Evolutionary conservation across 2,113 vertebrate genomes (phyloP).

Genomic region (Taxidea taxus): DNA sequence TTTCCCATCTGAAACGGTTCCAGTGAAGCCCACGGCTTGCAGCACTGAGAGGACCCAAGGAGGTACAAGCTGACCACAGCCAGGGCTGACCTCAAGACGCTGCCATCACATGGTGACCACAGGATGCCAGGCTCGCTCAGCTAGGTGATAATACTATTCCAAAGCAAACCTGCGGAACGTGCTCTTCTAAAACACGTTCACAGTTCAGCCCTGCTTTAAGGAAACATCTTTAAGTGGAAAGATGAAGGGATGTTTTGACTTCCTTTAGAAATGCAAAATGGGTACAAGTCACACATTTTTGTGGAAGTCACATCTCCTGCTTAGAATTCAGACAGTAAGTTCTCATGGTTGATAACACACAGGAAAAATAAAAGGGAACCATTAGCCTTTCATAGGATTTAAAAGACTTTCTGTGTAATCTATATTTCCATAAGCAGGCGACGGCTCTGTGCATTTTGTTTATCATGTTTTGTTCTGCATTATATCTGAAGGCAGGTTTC

Average conservation of each 20-base stretch:
- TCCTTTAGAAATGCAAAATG: not conserved
- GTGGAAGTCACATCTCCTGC: not conserved
- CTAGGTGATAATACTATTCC: fast-evolving
- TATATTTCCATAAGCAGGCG: not conserved
- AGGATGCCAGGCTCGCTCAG: fast-evolving
- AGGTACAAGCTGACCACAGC: fast-evolving
- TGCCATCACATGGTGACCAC: fast-evolving
- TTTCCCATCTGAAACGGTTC: not conserved
- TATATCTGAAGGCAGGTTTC: not conserved
- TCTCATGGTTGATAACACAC: fast-evolving
- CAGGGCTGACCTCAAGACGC: no score
- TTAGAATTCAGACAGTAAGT: not conserved
- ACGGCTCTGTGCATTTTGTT: not conserved
- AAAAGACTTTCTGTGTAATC: not conserved
- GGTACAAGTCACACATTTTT: not conserved
- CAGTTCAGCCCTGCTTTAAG: fast-evolving
- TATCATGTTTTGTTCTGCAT: not conserved
- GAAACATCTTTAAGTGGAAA: not conserved
- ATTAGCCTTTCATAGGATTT: not conserved
- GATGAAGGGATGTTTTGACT: not conserved
- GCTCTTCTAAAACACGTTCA: fast-evolving
- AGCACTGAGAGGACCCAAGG: fast-evolving
- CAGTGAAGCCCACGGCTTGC: fast-evolving
- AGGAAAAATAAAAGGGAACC: not conserved
- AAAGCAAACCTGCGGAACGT: fast-evolving